phyloP scores from a whole-genome alignment of 2,113 vertebrate genomes.

The Hymenochirus boettgeri region DNA sequence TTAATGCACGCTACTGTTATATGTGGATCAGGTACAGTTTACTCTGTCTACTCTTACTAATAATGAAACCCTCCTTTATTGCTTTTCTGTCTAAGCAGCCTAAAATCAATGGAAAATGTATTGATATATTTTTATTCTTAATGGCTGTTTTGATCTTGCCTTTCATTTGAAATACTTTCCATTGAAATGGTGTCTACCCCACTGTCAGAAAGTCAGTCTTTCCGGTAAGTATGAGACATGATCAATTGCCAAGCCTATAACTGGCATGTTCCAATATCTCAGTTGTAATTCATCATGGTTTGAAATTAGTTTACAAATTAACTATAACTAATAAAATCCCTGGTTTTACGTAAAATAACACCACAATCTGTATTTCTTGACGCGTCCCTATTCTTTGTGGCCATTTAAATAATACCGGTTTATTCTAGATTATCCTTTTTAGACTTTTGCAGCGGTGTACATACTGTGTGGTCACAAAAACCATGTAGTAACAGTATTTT shows the following conservation, averaged over 20 bases:
- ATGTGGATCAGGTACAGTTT: not conserved
- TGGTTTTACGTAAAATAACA: no score
- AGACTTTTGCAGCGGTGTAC: no score
- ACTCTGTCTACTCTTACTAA: not conserved
- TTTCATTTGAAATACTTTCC: not conserved
- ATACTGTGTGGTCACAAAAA: no score
- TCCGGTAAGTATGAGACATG: not conserved
- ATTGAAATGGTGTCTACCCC: not conserved
- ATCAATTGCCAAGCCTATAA: not conserved
- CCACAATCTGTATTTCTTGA: no score
- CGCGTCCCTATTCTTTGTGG: no score
- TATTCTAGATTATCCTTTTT: no score
- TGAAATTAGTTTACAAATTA: not conserved
- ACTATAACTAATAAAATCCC: not conserved
- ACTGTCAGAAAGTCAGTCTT: not conserved
- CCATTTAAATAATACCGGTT: no score
- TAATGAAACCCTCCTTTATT: not conserved
- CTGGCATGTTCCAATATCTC: not conserved
- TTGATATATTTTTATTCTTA: not conserved
- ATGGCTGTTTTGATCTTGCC: not conserved
- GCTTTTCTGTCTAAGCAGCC: not conserved
- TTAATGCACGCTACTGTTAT: not conserved
- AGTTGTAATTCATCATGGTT: not conserved
- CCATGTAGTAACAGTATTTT: no score
- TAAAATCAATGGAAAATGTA: not conserved